Conservation (phyloP, 1,140 invertebrate species). For the Teleopsis dalmanni region DNA sequence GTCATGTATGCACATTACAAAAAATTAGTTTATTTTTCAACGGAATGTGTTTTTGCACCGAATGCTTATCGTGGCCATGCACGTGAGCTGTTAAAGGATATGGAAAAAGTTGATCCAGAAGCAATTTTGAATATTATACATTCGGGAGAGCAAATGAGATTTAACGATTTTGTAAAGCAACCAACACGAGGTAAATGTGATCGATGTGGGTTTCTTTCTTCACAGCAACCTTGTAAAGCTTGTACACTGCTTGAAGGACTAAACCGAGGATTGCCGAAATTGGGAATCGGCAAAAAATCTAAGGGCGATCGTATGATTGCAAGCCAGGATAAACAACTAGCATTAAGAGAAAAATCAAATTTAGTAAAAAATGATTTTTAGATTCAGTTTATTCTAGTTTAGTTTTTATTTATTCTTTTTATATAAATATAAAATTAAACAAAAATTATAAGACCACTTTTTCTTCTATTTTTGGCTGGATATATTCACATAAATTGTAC, state of each 20-base stretch:
- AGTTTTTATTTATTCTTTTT: neutral
- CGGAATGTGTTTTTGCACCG: constrained; percentile 97
- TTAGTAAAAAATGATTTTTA: constrained; percentile 45
- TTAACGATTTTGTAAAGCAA: constrained; percentile 74
- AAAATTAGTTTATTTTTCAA: constrained; percentile 96
- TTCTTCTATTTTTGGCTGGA: neutral
- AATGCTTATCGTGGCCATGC: constrained; percentile 96
- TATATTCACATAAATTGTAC: neutral
- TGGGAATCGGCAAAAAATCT: constrained; percentile 78
- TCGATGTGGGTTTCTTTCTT: constrained; percentile 91
- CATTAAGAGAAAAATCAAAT: constrained; percentile 34
- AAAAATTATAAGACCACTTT: neutral
- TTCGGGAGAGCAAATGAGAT: constrained; percentile 81
- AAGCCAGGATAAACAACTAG: constrained; percentile 42
- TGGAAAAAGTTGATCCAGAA: constrained; percentile 89
- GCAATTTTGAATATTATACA: constrained; percentile 97
- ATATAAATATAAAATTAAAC: neutral
- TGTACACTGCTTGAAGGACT: constrained; percentile 93
- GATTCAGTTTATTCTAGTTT: neutral
- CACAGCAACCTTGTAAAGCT: constrained; percentile 93
- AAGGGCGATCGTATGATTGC: constrained; percentile 61
- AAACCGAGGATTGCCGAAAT: constrained; percentile 82
- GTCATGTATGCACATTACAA: constrained; percentile 99
- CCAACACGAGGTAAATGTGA: constrained; percentile 74
- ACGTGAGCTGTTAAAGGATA: constrained; percentile 86